Evolutionary conservation across 1,140 invertebrate species (phyloP).

Genomic region (Hyphantria cunea): DNA sequence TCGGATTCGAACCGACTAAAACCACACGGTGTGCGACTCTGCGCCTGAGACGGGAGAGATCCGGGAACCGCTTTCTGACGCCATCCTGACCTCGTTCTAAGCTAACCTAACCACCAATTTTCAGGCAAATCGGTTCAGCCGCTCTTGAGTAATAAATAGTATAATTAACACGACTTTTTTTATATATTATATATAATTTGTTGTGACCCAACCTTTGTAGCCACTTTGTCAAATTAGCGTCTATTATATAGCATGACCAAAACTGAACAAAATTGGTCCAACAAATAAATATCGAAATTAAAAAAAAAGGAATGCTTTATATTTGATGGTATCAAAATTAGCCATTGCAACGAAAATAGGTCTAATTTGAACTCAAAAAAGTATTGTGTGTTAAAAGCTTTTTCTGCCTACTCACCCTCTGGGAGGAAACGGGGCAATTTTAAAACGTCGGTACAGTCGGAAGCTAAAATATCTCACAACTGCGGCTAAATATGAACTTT

Average conservation of each 20-base stretch:
- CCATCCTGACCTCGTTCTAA: too few relatives aligned
- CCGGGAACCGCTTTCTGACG: too few relatives aligned
- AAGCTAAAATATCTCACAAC: not conserved
- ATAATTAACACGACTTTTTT: too few relatives aligned
- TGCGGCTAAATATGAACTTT: too few relatives aligned
- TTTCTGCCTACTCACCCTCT: conserved; percentile 36
- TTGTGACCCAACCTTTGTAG: too few relatives aligned
- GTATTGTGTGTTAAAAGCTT: conserved; percentile 40
- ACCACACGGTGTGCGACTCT: too few relatives aligned
- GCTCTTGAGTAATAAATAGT: too few relatives aligned
- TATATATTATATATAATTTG: too few relatives aligned
- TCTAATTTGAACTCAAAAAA: conserved; percentile 36
- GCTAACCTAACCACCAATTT: too few relatives aligned
- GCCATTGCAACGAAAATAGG: conserved; percentile 27
- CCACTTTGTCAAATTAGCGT: conserved; percentile 14
- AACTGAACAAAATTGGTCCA: conserved; percentile 5
- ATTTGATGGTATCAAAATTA: conserved; percentile 26
- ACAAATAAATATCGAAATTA: conserved; percentile 8
- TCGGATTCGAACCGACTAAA: too few relatives aligned
- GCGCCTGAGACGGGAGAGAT: too few relatives aligned
- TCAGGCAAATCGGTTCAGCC: too few relatives aligned
- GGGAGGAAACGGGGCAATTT: conserved; percentile 40
- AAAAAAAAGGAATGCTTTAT: not conserved
- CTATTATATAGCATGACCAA: conserved; percentile 5
- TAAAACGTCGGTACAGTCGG: conserved; percentile 34